Conservation (phyloP, 2,113 vertebrate species). For the Falcunculus frontatus region DNA sequence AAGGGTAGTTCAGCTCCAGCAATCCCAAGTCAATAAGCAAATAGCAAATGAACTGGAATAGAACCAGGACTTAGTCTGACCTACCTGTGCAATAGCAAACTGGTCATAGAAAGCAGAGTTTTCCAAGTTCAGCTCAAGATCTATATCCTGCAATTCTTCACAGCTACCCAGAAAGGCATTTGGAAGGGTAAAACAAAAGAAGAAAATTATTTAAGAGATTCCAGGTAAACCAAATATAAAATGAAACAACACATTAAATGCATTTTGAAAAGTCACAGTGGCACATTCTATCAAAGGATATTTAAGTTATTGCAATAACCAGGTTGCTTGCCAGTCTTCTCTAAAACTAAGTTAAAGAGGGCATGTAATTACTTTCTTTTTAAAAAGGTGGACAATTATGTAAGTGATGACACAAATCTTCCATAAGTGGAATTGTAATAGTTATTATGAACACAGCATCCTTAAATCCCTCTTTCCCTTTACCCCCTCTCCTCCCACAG, state of each 20-base stretch:
- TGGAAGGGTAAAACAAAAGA: not conserved
- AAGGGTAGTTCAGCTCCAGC: not conserved
- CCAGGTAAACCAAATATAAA: not conserved
- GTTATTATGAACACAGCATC: not conserved
- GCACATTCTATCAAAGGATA: not conserved
- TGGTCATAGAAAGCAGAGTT: constrained; percentile 96
- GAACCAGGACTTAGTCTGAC: not conserved
- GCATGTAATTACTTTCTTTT: not conserved
- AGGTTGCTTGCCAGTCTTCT: not conserved
- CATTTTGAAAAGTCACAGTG: not conserved
- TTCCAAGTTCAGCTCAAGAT: constrained; percentile 89
- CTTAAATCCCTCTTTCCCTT: not conserved
- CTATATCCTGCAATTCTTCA: constrained; percentile 87
- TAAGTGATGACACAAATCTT: not conserved
- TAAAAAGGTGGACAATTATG: not conserved
- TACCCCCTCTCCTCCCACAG: not conserved
- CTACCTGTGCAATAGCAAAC: constrained; percentile 92
- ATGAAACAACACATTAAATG: not conserved
- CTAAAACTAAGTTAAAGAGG: not conserved
- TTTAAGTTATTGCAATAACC: not conserved
- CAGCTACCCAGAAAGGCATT: constrained; percentile 75
- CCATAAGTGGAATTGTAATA: not conserved
- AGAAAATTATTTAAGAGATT: not conserved
- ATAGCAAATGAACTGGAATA: not conserved
- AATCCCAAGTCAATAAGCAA: not conserved